Conservation (phyloP, 2,113 vertebrate species). For the Rhodinocichla rosea region DNA sequence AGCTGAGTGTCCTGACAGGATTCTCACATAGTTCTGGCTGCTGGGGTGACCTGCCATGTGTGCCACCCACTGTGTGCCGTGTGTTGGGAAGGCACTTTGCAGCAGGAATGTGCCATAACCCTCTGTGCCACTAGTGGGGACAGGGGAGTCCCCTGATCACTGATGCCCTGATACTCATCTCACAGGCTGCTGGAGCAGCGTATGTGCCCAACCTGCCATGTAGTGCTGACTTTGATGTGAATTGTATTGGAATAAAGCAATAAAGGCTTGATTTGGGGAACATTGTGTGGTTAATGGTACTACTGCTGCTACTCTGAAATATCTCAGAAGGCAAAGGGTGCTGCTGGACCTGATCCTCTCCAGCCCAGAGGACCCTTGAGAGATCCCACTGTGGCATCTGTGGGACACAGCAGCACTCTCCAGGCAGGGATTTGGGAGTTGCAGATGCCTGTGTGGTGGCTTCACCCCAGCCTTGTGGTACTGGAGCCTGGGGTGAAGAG, state of each 20-base stretch:
- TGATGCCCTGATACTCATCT: not conserved
- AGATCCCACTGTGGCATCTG: not conserved
- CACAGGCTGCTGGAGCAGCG: not conserved
- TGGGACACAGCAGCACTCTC: not conserved
- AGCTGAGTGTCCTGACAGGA: not conserved
- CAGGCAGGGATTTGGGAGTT: not conserved
- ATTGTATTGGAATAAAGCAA: not conserved
- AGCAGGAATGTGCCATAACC: not conserved
- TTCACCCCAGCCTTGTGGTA: not conserved
- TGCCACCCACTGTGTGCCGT: fast-evolving
- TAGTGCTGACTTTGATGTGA: not conserved
- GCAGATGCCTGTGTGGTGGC: not conserved
- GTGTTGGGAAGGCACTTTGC: not conserved
- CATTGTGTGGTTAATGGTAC: not conserved
- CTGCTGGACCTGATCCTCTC: not conserved
- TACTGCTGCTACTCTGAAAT: not conserved
- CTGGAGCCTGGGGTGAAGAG: not conserved
- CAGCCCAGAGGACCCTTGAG: not conserved
- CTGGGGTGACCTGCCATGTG: not conserved
- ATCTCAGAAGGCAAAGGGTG: not conserved
- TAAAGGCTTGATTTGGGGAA: conserved; percentile 6
- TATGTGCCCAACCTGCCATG: fast-evolving
- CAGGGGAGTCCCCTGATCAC: not conserved
- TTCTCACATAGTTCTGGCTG: not conserved
- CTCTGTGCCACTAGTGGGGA: not conserved